Percentiles rank a stretch among this genome's conserved stretches.
Conservation (phyloP, 2,113 vertebrate genomes). For the Phoenicopterus ruber region DNA sequence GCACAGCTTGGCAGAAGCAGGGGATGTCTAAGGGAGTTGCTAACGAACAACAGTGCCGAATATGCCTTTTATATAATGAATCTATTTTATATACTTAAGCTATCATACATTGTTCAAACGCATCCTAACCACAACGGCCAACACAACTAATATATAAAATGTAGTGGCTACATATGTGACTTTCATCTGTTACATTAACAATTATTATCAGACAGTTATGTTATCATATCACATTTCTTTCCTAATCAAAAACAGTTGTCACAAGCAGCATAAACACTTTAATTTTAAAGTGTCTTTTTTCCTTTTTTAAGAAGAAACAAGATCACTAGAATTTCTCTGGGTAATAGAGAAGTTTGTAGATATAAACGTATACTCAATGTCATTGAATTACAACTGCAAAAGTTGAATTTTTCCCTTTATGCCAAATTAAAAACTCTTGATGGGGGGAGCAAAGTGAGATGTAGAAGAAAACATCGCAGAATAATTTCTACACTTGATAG, state of each 20-base stretch:
- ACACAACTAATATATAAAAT: not conserved
- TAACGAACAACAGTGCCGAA: not conserved
- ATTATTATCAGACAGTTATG: not conserved
- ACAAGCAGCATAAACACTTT: not conserved
- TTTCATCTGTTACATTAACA: not conserved
- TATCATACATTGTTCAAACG: not conserved
- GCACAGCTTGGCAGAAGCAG: not conserved
- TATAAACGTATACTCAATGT: not conserved
- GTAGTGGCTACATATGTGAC: not conserved
- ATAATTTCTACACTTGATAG: not conserved
- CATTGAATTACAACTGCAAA: not conserved
- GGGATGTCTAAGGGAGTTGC: not conserved
- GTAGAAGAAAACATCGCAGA: not conserved
- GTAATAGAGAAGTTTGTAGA: not conserved
- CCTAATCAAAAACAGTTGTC: not conserved
- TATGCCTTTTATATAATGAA: not conserved
- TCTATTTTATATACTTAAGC: not conserved
- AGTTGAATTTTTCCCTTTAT: not conserved
- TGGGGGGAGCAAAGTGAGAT: fast-evolving
- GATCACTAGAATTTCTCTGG: not conserved
- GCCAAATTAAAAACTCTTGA: not conserved
- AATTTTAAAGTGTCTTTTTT: not conserved
- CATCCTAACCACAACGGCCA: not conserved
- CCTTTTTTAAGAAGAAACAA: not conserved
- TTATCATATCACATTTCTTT: not conserved